Evolutionary conservation across 2,888 invertebrate species (phyloP), one percentile per base, ranked within the genome.

Genomic region (Habrosyne pyritoides): DNA sequence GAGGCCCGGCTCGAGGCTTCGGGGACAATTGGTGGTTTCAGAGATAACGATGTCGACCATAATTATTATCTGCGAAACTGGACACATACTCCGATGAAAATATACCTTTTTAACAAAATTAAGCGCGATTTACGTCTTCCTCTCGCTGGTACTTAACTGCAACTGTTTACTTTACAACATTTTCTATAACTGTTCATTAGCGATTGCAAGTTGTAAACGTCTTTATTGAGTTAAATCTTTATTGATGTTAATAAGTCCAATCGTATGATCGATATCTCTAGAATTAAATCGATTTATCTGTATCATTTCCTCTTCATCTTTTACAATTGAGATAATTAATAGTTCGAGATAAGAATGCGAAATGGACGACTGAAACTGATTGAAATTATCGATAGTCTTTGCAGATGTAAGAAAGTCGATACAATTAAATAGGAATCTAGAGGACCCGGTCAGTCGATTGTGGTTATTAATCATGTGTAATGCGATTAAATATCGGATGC

Each of bases 401-500:
- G 67, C 66, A 81, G 81, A 79, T 77, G 70, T 70, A 79, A 83
- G 82, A 81, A 80, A 84, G 78, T 80, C 71, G 83, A 80, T 84
- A 84, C 83, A 84, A 85, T 87, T 85, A 84, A 73, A 79, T 67
- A 73, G 78, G 85, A 81, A 87, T 86, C 81, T 81, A 86, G 82
- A 85, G 74, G 84, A 83, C 78, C 81, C 73, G 83, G 84, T 84
- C 81, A 86, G 71, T 78, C 75, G 72, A 81, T 78, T 82, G 78
- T 78, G 75, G 76, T 78, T 77, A 80, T 86, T 86, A 84, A 87
- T 87, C 81, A 83, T 71, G 71, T 73, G 71, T 74, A 67, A 74
- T 62, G 59, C 72, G 77, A 73, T 71, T 63, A 73, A 75, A 70
- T 50, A 73, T 71, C 74, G 71, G 71, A 70, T 73, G 69, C 61